Base-by-base conservation (phyloP, 2,888 invertebrate species). In the Apeira syringaria region DNA sequence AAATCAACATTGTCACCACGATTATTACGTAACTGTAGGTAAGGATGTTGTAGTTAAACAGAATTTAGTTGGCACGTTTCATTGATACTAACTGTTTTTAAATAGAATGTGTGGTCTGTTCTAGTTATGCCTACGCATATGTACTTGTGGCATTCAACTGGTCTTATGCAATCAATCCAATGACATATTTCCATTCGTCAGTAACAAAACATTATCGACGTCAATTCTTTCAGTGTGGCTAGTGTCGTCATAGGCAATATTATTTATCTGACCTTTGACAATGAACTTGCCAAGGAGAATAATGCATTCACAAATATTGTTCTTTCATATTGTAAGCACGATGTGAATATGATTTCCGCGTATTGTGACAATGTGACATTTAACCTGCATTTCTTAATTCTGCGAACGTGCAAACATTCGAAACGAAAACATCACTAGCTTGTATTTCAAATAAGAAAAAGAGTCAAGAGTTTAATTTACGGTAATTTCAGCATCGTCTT, bases 51-150 rank as follows among this genome's bases (percentile, higher is more conserved):
- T 62, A 56, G 76, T 77, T 76, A 74, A 70, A 64, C 53, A 59
- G 48, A 53, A 61, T 63, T 65, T 65, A 70, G 72, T 80, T 83
- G 84, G 85, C 85, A 83, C 81, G 78, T 73, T 66, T 58, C 78
- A 74, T 76, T 77, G 80, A 75, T 70, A 70, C 53, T 62, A 62
- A 70, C 57, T 61, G 57, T 68, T 70, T 68, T 60, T 65, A 82
- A 86, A 84, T 86, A 85, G 80, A 78, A 64, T 61, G 56, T 53
- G 65, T 68, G 62, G 68, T 64, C 60, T 62, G 61, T 62, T 59
- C 61, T 51, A 54, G 68, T 68, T 65, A 52, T 59, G 51, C 59
- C 58, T 49, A 59, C 63, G 53, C 56, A 15, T 39, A 47, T 41
- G 15, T 50, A 37, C 36, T 17, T 27, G 28, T 22, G 27, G n/a